A percentile compares a stretch with the other conserved stretches of the same genome.
Conservation (phyloP, 2,113 vertebrate genomes). For the Eonycteris spelaea region DNA sequence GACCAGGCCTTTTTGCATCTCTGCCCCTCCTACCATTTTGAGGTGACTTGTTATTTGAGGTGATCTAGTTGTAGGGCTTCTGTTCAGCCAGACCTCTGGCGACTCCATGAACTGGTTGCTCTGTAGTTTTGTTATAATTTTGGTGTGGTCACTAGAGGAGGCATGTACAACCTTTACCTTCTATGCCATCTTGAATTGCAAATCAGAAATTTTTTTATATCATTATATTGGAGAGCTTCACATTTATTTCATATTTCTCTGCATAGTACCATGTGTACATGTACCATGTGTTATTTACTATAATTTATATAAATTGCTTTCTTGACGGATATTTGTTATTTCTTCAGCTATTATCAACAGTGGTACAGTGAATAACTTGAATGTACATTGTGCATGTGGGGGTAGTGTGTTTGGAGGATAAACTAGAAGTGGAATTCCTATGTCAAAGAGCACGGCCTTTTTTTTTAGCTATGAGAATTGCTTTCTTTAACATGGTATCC, state of each 20-base stretch:
- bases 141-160: too few relatives aligned
- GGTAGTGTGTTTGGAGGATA: not conserved
- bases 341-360: not conserved
- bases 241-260: not conserved
- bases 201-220: not conserved
- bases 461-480: slow-evolving; percentile 13
- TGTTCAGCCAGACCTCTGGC: too few relatives aligned
- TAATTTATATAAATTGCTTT: not conserved
- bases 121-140: too few relatives aligned
- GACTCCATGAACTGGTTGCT: too few relatives aligned
- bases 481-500: not conserved
- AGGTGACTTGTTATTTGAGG: too few relatives aligned
- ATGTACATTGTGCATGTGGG: not conserved
- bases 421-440: not conserved
- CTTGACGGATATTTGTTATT: not conserved
- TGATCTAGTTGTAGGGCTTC: too few relatives aligned
- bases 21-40: too few relatives aligned
- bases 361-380: slow-evolving; percentile 6
- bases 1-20: too few relatives aligned
- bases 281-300: not conserved
- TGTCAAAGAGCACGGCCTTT: not conserved
- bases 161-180: too few relatives aligned
- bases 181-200: too few relatives aligned
- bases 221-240: not conserved
- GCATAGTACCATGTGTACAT: not conserved